Evolutionary conservation across 1,140 invertebrate genomes (phyloP), one percentile per base, ranked within the genome.

Genomic region (Asobara japonica): DNA sequence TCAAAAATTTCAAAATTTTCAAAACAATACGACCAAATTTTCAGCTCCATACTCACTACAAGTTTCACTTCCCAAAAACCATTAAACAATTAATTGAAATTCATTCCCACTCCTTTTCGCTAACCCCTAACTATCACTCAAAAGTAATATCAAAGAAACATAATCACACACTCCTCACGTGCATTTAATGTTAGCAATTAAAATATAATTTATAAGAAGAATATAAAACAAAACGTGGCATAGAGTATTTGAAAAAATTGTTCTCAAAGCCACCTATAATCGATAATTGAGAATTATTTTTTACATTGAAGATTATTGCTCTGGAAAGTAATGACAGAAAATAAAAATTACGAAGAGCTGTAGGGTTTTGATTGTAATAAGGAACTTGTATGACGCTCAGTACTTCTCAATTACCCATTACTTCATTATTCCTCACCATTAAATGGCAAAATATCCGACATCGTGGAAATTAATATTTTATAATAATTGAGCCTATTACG

Each of bases 281-380:
- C n/a, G 22, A 56, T 56, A 56, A 56, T 56, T 56, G 20, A 56
- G 22, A 56, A 56, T 56, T 22, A 56, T 56, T 56, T 56, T 56
- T 56, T 56, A 56, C 51, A 56, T 56, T 27, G 51, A 56, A 13
- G 18, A 20, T 10, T 10, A 45, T 18, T 5, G 41, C 10, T 18
- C n/a, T 18, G 8, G 41, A 18, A 33, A 6, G 31, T 11, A 11
- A 45, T n/a, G n/a, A 45, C n/a, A 2, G 41, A 16, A 45, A 16
- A 45, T 6, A 45, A 38, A 38, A 38, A 13, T 45, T 45, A 5
- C n/a, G 13, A 45, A 2, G 41, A 45, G 4, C 41, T 16, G n/a
- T 45, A 16, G 18, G 13, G 41, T 3, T 45, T 45, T 7, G n/a
- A 16, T 45, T 45, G n/a, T 45, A n/a, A 45, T n/a, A n/a, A n/a